Percentiles rank a stretch among this genome's conserved stretches.
Evolutionary conservation across 1,140 invertebrate genomes (phyloP).

Genomic region (Phocides pigmalion): DNA sequence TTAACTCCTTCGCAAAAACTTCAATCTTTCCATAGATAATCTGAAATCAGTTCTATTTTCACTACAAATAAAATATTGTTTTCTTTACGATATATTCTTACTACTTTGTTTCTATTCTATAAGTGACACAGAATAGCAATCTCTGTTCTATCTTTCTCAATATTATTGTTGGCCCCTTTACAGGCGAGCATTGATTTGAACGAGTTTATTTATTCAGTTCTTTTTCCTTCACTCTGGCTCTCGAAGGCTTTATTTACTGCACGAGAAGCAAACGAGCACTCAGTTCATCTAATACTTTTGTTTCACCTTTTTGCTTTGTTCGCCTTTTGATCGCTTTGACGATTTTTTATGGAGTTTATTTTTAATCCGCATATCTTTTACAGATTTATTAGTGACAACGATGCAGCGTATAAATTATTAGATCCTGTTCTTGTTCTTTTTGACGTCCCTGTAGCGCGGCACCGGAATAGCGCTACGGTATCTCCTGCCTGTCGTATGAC

Average conservation of each 20-base stretch:
- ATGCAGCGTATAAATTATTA: too few relatives aligned
- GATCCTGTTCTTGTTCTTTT: too few relatives aligned
- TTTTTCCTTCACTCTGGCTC: constrained; percentile 7
- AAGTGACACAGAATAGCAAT: neutral
- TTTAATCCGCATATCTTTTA: too few relatives aligned
- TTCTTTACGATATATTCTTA: neutral
- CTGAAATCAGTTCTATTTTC: too few relatives aligned
- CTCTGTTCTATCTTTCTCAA: neutral
- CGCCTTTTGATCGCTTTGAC: neutral
- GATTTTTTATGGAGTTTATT: neutral
- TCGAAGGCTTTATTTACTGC: constrained; percentile 11
- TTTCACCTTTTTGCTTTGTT: neutral
- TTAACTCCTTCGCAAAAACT: too few relatives aligned
- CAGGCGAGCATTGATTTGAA: constrained; percentile 18
- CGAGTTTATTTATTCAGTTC: constrained; percentile 18
- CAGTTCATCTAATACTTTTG: constrained; percentile 15
- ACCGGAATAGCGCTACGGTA: too few relatives aligned
- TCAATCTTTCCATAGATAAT: too few relatives aligned
- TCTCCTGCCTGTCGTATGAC: too few relatives aligned
- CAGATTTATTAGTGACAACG: too few relatives aligned
- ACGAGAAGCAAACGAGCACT: constrained; percentile 11
- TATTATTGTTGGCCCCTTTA: constrained; percentile 17
- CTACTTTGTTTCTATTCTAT: neutral
- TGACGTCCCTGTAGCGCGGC: too few relatives aligned
- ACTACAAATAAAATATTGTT: neutral